Evolutionary conservation across 2,888 invertebrate species (phyloP), one percentile per base, ranked within the genome.

Genomic region (Biston betularia): DNA sequence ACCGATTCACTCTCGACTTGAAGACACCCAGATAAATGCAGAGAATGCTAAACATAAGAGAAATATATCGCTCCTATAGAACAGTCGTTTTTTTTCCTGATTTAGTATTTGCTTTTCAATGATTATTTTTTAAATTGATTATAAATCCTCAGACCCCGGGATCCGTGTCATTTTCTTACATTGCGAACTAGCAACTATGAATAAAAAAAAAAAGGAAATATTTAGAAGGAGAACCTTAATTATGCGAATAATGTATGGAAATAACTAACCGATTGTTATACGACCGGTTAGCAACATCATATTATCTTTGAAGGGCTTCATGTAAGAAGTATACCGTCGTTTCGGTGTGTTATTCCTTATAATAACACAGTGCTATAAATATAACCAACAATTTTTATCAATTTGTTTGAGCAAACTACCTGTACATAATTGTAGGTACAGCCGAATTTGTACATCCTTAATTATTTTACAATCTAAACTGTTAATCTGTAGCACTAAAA

Each of bases 311-410:
- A 56, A 77, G 77, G 73, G 74, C 75, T 73, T 76, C 9, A 8
- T 40, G 40, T 42, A 50, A 58, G 38, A 58, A 70, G 67, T 46
- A 69, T 71, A 72, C 70, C 68, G 67, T 38, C 33, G 62, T 73
- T 79, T 75, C 75, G 71, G 72, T 77, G 74, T 76, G 72, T 75
- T 80, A 70, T 73, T 78, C 76, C 72, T 75, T 62, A 65, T 79
- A 80, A 81, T 80, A 80, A 79, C 79, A 75, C 69, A 42, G 12
- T 62, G 24, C 35, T 60, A 75, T 70, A 75, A 72, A 72, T 74
- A 70, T 78, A 80, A 82, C 75, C 75, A 69, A 79, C 75, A 81
- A 80, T 82, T 81, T 78, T 73, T 79, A 79, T 81, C 79, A 80
- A 83, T 83, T 81, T 79, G 75, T 70, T 71, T 79, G 79, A 70